Evolutionary conservation across 2,113 vertebrate species (phyloP).

Genomic region (Pseudorhombus dupliciocellatus): DNA sequence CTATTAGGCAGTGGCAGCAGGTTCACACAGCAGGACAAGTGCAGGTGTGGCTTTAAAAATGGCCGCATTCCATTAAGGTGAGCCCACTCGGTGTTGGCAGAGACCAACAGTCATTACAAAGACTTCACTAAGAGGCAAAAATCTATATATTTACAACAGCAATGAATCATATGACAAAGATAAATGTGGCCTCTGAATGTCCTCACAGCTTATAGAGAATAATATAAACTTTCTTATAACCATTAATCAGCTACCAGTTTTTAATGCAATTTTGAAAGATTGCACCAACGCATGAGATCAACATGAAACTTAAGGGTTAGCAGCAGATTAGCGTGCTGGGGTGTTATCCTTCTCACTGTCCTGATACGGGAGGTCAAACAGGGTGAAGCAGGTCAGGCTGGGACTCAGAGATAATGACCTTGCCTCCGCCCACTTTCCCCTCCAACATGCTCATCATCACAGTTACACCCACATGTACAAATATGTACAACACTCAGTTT

Average conservation of each 20-base stretch:
- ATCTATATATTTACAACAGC: no score
- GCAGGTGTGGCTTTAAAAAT: not conserved
- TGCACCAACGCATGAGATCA: not conserved
- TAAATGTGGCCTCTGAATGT: no score
- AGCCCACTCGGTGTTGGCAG: not conserved
- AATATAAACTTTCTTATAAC: no score
- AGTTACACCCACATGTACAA: slow-evolving; percentile 10
- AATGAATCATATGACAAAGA: no score
- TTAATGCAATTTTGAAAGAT: not conserved
- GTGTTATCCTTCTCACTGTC: slow-evolving; percentile 3
- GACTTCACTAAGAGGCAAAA: not conserved
- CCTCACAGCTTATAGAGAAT: not conserved
- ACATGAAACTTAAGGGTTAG: not conserved
- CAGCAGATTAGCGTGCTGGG: not conserved
- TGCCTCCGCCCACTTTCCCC: slow-evolving; percentile 19
- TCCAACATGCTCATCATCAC: slow-evolving; percentile 30
- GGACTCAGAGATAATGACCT: slow-evolving; percentile 65
- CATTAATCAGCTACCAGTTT: no score
- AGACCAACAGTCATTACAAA: not conserved
- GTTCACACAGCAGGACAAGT: not conserved
- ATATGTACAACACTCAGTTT: slow-evolving; percentile 1
- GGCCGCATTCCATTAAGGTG: not conserved
- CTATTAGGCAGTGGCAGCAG: not conserved
- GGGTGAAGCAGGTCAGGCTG: slow-evolving; percentile 56
- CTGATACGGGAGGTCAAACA: slow-evolving; percentile 59